Conservation (phyloP, 2,113 vertebrate species). For the Rhizomys pruinosus region DNA sequence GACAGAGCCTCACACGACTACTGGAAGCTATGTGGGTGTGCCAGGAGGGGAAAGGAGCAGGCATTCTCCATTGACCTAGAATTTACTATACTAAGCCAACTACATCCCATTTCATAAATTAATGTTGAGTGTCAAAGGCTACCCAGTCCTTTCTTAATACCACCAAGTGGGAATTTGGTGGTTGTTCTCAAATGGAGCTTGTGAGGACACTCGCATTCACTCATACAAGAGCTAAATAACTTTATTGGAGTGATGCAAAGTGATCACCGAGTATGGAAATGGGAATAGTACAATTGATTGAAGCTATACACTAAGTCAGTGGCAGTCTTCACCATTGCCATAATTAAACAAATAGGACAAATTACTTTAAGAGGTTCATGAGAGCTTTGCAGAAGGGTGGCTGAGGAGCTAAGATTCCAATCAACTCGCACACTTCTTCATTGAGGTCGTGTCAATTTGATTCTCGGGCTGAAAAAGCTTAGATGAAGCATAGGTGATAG, state of each 20-base stretch:
- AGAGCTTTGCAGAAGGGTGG: too few relatives aligned
- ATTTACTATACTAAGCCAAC: not conserved
- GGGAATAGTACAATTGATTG: not conserved
- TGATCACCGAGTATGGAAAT: not conserved
- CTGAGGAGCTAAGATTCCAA: too few relatives aligned
- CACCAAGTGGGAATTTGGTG: not conserved
- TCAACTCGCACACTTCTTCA: too few relatives aligned
- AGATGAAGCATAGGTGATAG: too few relatives aligned
- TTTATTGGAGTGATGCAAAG: not conserved
- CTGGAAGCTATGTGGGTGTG: too few relatives aligned
- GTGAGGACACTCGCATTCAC: not conserved
- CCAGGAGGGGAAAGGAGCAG: not conserved
- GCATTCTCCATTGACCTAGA: not conserved
- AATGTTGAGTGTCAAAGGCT: not conserved
- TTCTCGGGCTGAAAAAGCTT: too few relatives aligned
- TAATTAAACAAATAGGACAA: constrained; percentile 11
- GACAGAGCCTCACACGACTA: not conserved
- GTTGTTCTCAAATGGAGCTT: not conserved
- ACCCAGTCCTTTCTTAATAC: not conserved
- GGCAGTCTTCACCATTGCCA: not conserved
- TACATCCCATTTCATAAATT: not conserved
- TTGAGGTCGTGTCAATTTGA: too few relatives aligned
- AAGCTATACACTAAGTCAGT: not conserved
- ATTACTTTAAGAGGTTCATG: not conserved
- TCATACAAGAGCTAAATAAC: not conserved